Percentiles rank a stretch among this genome's conserved stretches.
Evolutionary conservation across 2,888 invertebrate genomes (phyloP).

Genomic region (Lasioglossum morio): DNA sequence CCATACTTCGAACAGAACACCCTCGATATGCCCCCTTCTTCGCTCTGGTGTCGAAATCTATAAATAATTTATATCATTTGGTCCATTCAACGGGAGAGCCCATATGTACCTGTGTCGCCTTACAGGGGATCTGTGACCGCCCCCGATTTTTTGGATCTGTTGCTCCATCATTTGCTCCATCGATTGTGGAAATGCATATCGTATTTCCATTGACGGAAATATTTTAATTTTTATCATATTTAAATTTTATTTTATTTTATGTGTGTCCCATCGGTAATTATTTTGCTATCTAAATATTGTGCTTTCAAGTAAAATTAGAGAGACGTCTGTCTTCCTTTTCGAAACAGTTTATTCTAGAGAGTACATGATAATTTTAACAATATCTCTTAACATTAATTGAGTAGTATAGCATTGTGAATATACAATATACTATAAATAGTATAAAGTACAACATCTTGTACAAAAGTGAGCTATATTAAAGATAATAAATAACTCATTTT

Average conservation of each 20-base stretch:
- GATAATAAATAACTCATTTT: neutral
- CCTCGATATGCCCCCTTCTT: constrained; percentile 60
- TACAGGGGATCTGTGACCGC: constrained; percentile 78
- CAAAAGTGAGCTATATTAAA: too few species aligned
- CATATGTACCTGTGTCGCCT: constrained; percentile 84
- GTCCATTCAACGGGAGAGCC: constrained; percentile 81
- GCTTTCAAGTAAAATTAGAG: neutral
- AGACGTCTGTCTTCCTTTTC: neutral
- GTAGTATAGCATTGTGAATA: neutral
- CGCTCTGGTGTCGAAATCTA: constrained; percentile 83
- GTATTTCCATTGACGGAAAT: neutral
- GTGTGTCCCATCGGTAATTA: neutral
- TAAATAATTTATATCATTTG: constrained; percentile 85
- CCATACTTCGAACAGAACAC: constrained; percentile 70
- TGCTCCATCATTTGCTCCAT: neutral
- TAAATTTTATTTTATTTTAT: neutral
- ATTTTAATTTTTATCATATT: neutral
- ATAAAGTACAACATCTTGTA: too few species aligned
- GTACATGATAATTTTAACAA: neutral
- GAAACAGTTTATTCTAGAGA: neutral
- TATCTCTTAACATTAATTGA: neutral
- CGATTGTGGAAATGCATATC: neutral
- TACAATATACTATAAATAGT: neutral
- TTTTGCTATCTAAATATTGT: neutral
- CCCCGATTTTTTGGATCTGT: constrained; percentile 49